Percentiles rank a stretch among this genome's conserved stretches.
Evolutionary conservation across 1,140 invertebrate species (phyloP).

Genomic region (Aplysia californica): DNA sequence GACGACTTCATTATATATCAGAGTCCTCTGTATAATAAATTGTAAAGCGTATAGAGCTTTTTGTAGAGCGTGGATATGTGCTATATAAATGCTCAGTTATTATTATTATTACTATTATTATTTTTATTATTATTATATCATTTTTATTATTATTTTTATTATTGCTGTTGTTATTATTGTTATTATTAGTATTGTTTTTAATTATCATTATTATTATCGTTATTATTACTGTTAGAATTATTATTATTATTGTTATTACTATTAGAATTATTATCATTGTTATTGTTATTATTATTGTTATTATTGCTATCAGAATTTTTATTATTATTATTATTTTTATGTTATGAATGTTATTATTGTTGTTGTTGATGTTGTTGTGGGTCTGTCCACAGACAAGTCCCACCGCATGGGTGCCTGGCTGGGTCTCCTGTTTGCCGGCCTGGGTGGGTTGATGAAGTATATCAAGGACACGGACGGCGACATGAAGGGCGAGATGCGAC

Average conservation of each 20-base stretch:
- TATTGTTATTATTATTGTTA: background rate
- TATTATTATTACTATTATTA: no score
- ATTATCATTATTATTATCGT: no score
- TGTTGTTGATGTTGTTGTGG: background rate
- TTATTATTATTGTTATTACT: background rate
- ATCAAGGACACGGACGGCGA: background rate
- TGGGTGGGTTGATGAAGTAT: background rate
- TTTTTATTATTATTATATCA: no score
- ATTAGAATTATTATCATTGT: background rate
- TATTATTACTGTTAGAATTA: no score
- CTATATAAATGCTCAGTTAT: no score
- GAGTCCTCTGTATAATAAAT: no score
- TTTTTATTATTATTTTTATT: no score
- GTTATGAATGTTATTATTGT: background rate
- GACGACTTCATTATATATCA: no score
- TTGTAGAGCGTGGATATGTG: no score
- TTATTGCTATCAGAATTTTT: background rate
- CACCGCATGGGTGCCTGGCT: background rate
- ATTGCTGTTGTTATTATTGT: no score
- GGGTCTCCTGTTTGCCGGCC: background rate
- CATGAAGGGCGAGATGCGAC: background rate
- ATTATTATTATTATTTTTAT: background rate
- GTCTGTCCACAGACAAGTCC: slow-evolving; percentile 15
- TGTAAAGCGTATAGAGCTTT: no score
- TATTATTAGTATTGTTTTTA: no score